Evolutionary conservation across 2,888 invertebrate species (phyloP), one percentile per base, ranked within the genome.

Genomic region (Fabriciana adippe): DNA sequence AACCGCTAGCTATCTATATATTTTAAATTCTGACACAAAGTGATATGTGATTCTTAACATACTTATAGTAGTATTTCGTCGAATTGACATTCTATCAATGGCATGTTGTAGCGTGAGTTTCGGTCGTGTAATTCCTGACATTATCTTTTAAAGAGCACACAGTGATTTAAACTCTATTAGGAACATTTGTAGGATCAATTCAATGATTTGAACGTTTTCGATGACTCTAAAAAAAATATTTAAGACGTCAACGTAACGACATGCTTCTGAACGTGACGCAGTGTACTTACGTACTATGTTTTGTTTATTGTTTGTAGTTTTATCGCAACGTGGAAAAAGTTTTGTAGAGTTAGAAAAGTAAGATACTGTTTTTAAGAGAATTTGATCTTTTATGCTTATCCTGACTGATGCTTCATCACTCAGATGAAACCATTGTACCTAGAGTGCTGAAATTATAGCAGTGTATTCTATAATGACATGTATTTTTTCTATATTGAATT

Each of bases 71-170:
- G 53, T 66, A 66, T 66, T 67, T 67, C 53, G 62, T 41, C 55
- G 67, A 64, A 64, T 64, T 54, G 8, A 55, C 64, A 64, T 60
- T 68, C 59, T 55, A 50, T 65, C 51, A 35, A 50, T 51, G 50
- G 16, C 50, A 54, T 60, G 18, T 48, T 54, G 26, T 55, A 55
- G 48, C 55, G 48, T 55, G 64, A 64, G 15, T 48, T 59, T 31
- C 26, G 31, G 60, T 60, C 54, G 57, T 48, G 47, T 35, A 57
- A 60, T 54, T 48, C 47, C 35, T 60, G 60, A 60, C 35, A 18
- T 35, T 53, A 61, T 51, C 35, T 61, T 41, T 53, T 61, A 14
- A 18, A 51, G 18, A 15, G 15, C 15, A 53, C 50, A 61, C 5
- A 21, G 4, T 15, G 11, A 51, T 61, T 61, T 35, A 61, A 41